A percentile compares a stretch with the other conserved stretches of the same genome.
These are phyloP conservation scores for Pteruthius melanotis DNA, from an alignment of 2,113 vertebrate genomes.

Conservation along the genomic window DNA sequence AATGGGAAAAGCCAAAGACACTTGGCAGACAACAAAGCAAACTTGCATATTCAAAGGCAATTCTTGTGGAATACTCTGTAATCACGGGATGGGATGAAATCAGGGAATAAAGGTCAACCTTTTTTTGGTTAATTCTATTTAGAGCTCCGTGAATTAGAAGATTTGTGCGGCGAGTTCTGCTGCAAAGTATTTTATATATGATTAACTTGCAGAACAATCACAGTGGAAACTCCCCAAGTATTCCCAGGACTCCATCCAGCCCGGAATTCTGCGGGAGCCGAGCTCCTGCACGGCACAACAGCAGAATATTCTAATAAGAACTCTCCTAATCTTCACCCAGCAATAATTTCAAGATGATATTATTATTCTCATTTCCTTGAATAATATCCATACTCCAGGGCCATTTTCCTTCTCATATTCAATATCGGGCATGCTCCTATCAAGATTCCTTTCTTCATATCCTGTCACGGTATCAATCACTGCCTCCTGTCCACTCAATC, in stretches of 20 bases:
- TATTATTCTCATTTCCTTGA: conserved; percentile 95
- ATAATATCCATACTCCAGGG: conserved; percentile 90
- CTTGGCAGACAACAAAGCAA: not conserved
- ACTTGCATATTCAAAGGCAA: not conserved
- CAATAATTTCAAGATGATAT: conserved; percentile 87
- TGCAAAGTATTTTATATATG: not conserved
- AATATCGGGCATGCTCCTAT: conserved; percentile 80
- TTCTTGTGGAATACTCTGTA: not conserved
- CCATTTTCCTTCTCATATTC: conserved; percentile 87
- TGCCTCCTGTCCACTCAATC: conserved; percentile 99
- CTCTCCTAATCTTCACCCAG: conserved; percentile 87
- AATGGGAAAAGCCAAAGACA: conserved; percentile 1
- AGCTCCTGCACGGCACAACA: conserved; percentile 32
- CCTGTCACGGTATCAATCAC: conserved; percentile 98
- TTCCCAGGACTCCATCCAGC: conserved; percentile 32
- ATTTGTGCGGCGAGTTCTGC: not conserved
- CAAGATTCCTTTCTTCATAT: conserved; percentile 88
- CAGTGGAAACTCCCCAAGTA: not conserved
- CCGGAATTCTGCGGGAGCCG: conserved; percentile 26
- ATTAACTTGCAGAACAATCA: conserved; percentile 8
- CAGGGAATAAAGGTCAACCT: not conserved
- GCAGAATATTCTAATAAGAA: conserved; percentile 84
- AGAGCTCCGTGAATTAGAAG: not conserved
- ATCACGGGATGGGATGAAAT: not conserved
- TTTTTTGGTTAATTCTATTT: not conserved